Evolutionary conservation across 2,113 vertebrate species (phyloP).

Genomic region (Suricata suricatta): DNA sequence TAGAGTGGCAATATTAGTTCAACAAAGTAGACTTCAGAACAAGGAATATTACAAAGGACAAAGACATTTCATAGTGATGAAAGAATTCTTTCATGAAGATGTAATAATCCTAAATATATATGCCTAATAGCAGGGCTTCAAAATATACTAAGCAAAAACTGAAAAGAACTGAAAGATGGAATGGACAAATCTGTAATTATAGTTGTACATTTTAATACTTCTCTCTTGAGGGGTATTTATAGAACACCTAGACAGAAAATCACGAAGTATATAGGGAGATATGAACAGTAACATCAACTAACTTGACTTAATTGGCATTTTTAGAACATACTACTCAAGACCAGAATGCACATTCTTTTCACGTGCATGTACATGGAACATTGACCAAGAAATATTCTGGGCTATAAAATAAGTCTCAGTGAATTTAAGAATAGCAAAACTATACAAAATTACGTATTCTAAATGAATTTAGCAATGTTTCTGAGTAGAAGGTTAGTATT

Average conservation of each 20-base stretch:
- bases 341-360: neutral
- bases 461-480: constrained; percentile 28
- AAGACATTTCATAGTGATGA: neutral
- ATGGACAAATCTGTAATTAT: neutral
- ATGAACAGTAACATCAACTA: neutral
- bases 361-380: neutral
- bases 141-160: neutral
- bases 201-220: neutral
- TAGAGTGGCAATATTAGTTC: neutral
- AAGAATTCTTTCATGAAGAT: neutral
- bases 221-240: neutral
- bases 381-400: neutral
- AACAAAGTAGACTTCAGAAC: neutral
- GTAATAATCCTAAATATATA: neutral
- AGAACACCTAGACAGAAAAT: neutral
- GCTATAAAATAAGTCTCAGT: neutral
- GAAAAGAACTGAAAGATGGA: neutral
- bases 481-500: neutral
- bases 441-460: neutral
- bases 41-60: neutral
- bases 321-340: neutral
- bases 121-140: neutral
- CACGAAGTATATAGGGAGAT: neutral
- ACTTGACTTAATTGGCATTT: neutral
- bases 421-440: constrained; percentile 34